Evolutionary conservation across 2,113 vertebrate genomes (phyloP), one percentile per base, ranked within the genome.

Genomic region (Percopsis transmontana): DNA sequence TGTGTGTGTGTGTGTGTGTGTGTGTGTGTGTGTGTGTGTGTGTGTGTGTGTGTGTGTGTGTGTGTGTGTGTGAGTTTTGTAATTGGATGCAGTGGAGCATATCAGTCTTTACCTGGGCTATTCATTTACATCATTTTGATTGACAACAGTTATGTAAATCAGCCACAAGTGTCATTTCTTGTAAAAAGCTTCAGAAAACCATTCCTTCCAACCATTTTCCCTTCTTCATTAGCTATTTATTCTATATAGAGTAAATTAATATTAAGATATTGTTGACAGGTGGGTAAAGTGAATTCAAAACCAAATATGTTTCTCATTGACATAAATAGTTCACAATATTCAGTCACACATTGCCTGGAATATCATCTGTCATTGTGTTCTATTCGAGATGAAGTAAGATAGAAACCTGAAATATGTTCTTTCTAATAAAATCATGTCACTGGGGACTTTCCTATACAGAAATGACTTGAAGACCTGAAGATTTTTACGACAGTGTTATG

Each of bases 81-180:
- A 87, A 89, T 87, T 88, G 84, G 88, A 90, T 79, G 77, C 87
- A 83, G 72, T 87, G 77, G 79, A 86, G 61, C 71, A 58, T 72
- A 75, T 79, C 82, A 72, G 67, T 82, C 78, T 75, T 79, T 82
- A 86, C 87, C 82, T 85, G 82, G 76, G 82, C 74, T 59, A 58
- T 52, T 81, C 68, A 88, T 89, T 87, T 83, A 74, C 84, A 85
- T 78, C 38, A 50, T 58, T 67, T 82, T 88, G 83, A 89, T 77
- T 89, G 87, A 88, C 84, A 86, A 66, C 76, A 72, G 72, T 72
- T 67, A 66, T 78, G 78, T 74, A 82, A 86, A 81, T 72, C 50
- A 69, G 76, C 67, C 67, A 21, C 48, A 18, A 12, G 41, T 48
- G 44, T 64, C 66, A 77, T 78, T 73, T 58, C 42, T 58, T 1